phyloP scores from a whole-genome alignment of 2,113 vertebrate genomes.

The Ciconia stormi region DNA sequence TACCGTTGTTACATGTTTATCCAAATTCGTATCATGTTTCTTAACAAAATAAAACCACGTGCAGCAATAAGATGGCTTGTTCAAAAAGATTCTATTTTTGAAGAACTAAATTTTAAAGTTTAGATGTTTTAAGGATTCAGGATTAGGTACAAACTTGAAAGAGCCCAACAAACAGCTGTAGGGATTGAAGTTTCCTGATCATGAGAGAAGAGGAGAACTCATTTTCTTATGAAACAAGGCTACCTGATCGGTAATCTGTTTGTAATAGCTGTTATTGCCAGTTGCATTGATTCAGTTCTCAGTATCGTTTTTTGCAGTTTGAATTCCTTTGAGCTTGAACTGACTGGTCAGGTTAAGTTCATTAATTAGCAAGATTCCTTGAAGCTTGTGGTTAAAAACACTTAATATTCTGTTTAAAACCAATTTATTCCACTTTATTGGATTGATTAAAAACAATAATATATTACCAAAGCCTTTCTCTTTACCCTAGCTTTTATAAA shows the following conservation, averaged over 20 bases:
- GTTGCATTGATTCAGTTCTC: background rate
- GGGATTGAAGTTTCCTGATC: background rate
- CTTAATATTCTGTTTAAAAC: background rate
- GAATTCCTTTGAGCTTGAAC: background rate
- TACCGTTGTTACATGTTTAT: background rate
- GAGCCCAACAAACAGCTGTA: background rate
- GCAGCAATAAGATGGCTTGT: background rate
- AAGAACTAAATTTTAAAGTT: background rate
- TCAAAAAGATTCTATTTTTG: background rate
- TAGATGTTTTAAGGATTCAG: background rate
- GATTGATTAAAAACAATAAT: background rate
- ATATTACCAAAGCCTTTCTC: background rate
- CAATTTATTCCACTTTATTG: background rate
- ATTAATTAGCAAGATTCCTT: background rate
- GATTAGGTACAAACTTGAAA: background rate
- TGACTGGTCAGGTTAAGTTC: background rate
- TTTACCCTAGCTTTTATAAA: background rate
- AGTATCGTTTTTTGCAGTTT: background rate
- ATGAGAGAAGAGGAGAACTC: background rate
- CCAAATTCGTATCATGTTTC: fast-evolving
- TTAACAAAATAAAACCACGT: background rate
- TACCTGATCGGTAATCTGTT: background rate
- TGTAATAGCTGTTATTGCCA: background rate
- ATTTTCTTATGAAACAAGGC: background rate
- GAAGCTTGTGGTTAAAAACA: slow-evolving; percentile 3